Conservation (phyloP, 2,888 invertebrate species). For the Stictocephala bisonia region DNA sequence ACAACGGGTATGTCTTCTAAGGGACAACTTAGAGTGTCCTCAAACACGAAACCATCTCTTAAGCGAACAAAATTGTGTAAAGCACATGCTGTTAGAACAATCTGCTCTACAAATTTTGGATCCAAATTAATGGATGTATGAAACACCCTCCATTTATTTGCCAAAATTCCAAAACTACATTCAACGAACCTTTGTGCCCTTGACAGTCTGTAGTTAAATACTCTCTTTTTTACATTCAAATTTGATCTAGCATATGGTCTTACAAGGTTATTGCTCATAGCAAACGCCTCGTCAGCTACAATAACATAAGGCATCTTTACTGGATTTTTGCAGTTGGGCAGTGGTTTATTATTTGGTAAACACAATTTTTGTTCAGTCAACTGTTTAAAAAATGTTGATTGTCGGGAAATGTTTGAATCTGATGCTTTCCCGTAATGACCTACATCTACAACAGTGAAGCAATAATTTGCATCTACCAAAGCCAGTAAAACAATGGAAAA, state of each 20-base stretch:
- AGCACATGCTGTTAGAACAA: too few species aligned
- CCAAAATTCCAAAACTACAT: too few species aligned
- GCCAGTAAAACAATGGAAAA: conserved; percentile 45
- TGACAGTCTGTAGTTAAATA: too few species aligned
- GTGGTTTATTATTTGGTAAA: neutral
- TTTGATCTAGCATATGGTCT: conserved; percentile 3
- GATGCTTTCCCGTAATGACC: conserved; percentile 26
- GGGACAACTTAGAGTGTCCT: neutral
- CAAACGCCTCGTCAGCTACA: conserved; percentile 1
- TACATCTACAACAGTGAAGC: conserved; percentile 36
- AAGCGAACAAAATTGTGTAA: neutral
- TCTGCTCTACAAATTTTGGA: neutral
- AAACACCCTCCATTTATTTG: too few species aligned
- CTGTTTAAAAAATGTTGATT: neutral
- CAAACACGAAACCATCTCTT: neutral
- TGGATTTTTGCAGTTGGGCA: neutral
- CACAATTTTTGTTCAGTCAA: neutral
- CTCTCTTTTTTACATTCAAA: neutral
- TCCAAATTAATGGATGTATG: neutral
- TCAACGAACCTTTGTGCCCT: too few species aligned
- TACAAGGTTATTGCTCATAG: neutral
- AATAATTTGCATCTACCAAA: conserved; percentile 39
- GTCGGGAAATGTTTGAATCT: conserved; percentile 38
- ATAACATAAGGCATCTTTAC: neutral
- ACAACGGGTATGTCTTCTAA: neutral